Conservation (phyloP, 2,797 vertebrate genomes). For the Remorina albescens region DNA sequence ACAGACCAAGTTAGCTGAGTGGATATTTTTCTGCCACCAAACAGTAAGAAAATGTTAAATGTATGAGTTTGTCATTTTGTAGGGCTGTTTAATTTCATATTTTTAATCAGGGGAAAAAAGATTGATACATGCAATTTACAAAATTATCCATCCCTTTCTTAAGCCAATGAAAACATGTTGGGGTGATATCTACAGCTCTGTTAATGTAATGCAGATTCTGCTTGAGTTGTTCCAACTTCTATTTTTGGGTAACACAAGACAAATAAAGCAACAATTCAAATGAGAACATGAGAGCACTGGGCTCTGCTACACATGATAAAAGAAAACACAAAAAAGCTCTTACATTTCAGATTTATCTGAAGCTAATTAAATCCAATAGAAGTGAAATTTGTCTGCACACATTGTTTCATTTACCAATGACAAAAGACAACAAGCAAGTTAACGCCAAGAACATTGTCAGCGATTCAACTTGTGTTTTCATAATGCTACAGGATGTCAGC, state of each 20-base stretch:
- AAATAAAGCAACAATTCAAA: slow-evolving; percentile 39
- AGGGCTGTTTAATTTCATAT: slow-evolving; percentile 38
- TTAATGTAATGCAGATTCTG: slow-evolving; percentile 65
- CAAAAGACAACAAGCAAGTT: slow-evolving; percentile 60
- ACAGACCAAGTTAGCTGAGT: slow-evolving; percentile 28
- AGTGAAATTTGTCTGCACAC: slow-evolving; percentile 24
- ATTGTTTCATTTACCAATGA: slow-evolving; percentile 44
- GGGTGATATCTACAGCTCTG: slow-evolving; percentile 23
- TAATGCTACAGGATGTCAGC: slow-evolving; percentile 25
- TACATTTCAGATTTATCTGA: slow-evolving; percentile 45
- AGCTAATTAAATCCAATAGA: slow-evolving; percentile 51
- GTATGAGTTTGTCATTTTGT: slow-evolving; percentile 41
- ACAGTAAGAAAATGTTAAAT: slow-evolving; percentile 38
- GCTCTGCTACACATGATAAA: slow-evolving; percentile 45
- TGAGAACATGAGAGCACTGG: slow-evolving; percentile 31
- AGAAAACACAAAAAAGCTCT: slow-evolving; percentile 37
- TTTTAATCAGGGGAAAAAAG: slow-evolving; percentile 34
- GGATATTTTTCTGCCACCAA: slow-evolving; percentile 37
- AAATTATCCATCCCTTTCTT: slow-evolving; percentile 22
- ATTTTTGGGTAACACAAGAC: slow-evolving; percentile 49
- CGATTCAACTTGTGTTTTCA: slow-evolving; percentile 50
- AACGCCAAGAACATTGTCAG: slow-evolving; percentile 52
- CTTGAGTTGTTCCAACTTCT: slow-evolving; percentile 48
- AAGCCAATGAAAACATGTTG: slow-evolving; percentile 7
- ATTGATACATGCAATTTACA: slow-evolving; percentile 24